Base-by-base conservation (phyloP, 2,888 invertebrate species). In the Melanophora roralis region DNA sequence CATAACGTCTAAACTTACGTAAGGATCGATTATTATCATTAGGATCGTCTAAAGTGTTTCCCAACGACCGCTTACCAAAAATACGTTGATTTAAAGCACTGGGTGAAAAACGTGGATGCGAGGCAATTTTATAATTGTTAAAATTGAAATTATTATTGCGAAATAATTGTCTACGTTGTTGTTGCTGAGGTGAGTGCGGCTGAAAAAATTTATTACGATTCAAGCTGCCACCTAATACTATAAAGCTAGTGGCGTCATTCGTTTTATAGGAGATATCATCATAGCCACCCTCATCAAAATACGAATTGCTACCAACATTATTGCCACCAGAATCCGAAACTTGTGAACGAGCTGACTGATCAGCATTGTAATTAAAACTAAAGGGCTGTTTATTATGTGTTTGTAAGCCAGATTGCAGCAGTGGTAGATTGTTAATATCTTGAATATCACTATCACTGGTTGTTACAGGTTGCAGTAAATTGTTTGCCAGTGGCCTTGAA, bases 241-340 rank as follows among this genome's bases (percentile, higher is more conserved):
- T 84, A 83, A 94, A 95, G 0, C 95, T 95, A 0, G 93, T 94
- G 83, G 93, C 93, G 71, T 93, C 91, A 0, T 94, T 94, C n/a
- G 95, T 94, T 79, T 93, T 92, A 87, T 93, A 95, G 71, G 93
- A 92, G 0, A 95, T 93, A 84, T 94, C 93, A 85, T 94, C 94
- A n/a, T 93, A 91, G 0, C 94, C 95, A 2, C 94, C 92, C 83
- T 94, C 94, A 85, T 94, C 94, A 21, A 93, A 90, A 86, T 92
- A 95, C 0, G 93, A 92, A 87, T 94, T 94, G 83, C 92, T 91
- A 53, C 94, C 94, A 89, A 89, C 47, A 43, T 88, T 86, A 81
- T 86, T 87, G 49, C 89, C 89, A 12, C 83, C 73, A 6, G 83
- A 83, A 84, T 90, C 89, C 34, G 86, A 85, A 43, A 85, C 84